Evolutionary conservation across 2,797 vertebrate genomes (phyloP), one percentile per base, ranked within the genome.

Genomic region (Hydrocynus forskahlii): DNA sequence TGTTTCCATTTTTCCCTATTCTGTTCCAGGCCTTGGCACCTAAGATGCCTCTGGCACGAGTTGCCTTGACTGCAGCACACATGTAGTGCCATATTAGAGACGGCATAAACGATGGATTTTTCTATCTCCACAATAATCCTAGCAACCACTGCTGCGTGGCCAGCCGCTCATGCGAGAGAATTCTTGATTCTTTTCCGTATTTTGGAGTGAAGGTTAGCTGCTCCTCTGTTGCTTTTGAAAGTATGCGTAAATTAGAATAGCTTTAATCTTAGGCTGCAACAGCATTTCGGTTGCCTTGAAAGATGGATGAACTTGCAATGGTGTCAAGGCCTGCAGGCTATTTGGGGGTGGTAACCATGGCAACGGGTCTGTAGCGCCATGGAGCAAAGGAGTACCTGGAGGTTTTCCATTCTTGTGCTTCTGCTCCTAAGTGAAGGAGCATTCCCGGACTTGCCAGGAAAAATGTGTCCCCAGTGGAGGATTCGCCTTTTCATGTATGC

Each of bases 271-370:
- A 72, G 72, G 48, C 59, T 81, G 59, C 68, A 72, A 25, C 23
- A 29, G 50, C 35, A 48, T 63, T 72, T 66, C 38, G 72, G 19
- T 77, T 57, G 21, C 67, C 43, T 83, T 84, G 77, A 85, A 84
- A 86, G 79, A 86, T 71, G 88, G 54, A 80, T 87, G 80, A 70
- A 67, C 80, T 60, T 50, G 54, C 21, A 82, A 60, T 78, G 86
- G 85, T 90, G 88, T 90, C 86, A 66, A 84, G 67, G 87, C 87
- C 89, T 78, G 81, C 87, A 84, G 89, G 91, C 91, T 94, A 93
- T 93, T 91, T 91, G 89, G 90, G 91, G 91, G 85, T 85, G 83
- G 92, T 94, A 90, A 84, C 93, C 89, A 92, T 93, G 90, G 93
- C 87, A 93, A 94, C 92, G 88, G 82, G 81, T 88, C 70, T 76